These are phyloP conservation scores for Chunga burmeisteri DNA, from an alignment of 2,113 vertebrate genomes.

Conservation along the genomic window DNA sequence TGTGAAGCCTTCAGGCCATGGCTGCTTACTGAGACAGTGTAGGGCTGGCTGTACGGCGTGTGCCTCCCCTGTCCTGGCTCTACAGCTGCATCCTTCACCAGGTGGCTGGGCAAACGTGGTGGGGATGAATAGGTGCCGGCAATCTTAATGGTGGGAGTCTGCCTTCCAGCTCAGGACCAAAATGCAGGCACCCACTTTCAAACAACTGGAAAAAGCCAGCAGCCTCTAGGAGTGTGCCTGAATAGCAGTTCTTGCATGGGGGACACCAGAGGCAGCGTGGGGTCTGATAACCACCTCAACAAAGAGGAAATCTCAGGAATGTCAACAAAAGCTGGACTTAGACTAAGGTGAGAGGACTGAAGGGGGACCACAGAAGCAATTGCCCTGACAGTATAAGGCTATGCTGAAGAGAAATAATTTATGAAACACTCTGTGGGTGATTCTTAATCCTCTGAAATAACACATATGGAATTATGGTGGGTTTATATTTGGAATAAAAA, in stretches of 20 bases:
- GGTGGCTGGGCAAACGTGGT: background rate
- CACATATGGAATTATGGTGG: background rate
- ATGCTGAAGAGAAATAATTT: background rate
- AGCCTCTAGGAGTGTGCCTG: background rate
- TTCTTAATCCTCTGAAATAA: background rate
- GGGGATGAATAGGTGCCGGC: background rate
- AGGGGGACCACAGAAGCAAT: background rate
- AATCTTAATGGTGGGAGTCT: background rate
- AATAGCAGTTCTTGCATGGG: background rate
- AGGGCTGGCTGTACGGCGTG: background rate
- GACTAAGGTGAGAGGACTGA: background rate
- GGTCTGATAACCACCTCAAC: background rate
- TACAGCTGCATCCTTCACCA: background rate
- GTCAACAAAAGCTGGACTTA: background rate
- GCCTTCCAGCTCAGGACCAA: background rate
- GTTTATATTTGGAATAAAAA: conserved; percentile 24
- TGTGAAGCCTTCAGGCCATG: background rate
- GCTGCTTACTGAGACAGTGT: rapidly evolving
- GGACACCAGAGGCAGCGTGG: background rate
- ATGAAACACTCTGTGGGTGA: background rate
- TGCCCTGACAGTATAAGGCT: background rate
- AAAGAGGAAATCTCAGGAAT: background rate
- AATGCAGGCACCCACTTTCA: background rate
- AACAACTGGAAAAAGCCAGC: background rate
- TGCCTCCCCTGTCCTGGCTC: background rate